Evolutionary conservation across 1,140 invertebrate species (phyloP), one percentile per base, ranked within the genome.

Genomic region (Macrobrachium nipponense): DNA sequence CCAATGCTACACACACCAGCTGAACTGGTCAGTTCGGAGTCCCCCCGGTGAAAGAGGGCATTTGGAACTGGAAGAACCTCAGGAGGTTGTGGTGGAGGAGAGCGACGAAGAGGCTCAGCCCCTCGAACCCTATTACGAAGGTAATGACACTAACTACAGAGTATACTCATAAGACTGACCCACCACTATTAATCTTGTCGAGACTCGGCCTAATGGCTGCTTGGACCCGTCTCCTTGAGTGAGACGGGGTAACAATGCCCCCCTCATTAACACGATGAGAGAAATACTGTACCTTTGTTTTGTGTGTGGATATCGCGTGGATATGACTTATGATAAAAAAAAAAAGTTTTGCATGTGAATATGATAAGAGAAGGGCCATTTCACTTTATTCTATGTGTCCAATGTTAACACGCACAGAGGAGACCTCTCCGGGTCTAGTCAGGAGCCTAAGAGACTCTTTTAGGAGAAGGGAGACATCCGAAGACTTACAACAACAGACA

Each of bases 1-100:
- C 23, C 23, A 66, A 23, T 68, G 44, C 78, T 62, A 68, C 61
- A 80, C 60, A 80, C 62, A 18, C n/a, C 43, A 80, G 78, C 78
- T 66, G 78, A 80, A 36, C 60, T 64, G 61, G 61, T 66, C 78
- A 80, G 61, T 62, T 64, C 78, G 62, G 78, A 80, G 78, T 80
- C 78, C 10, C 78, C 78, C 60, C 61, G 27, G 5, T n/a, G 78
- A 80, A 60, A 64, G 27, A 36, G 78, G 44, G 23, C 8, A 60
- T 62, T 62, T 43, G 15, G 78, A 80, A 36, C 17, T 62, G 7
- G 78, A 66, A n/a, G 43, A 61, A 14, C 18, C 27, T 27, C 43
- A 14, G 5, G 60, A 66, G 27, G 36, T 12, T n/a, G n/a, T n/a
- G n/a, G n/a, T n/a, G n/a, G n/a, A n/a, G 62, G 78, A 68, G 5